phyloP scores from a whole-genome alignment of 2,113 vertebrate species.

The Acrocephalus arundinaceus region DNA sequence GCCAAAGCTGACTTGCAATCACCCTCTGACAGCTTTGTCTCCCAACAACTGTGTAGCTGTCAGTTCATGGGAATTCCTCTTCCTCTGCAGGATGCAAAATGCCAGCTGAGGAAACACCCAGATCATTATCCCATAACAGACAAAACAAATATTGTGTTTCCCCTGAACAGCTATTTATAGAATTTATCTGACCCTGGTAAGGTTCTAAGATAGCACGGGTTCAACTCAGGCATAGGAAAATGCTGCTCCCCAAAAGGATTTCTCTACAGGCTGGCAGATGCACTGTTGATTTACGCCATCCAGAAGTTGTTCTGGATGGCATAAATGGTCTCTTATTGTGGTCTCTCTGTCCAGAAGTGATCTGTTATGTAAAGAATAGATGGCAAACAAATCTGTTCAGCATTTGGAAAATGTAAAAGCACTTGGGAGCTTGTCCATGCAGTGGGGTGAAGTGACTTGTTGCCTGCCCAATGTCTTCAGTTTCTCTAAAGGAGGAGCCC shows the following conservation, averaged over 20 bases:
- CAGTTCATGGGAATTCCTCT: conserved; percentile 52
- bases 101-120: conserved; percentile 13
- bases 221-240: conserved; percentile 6
- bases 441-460: not conserved
- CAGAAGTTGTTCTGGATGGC: not conserved
- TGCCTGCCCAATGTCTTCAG: not conserved
- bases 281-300: not conserved
- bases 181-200: conserved; percentile 19
- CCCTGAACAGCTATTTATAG: not conserved
- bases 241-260: not conserved
- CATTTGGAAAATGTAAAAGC: not conserved
- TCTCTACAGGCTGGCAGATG: not conserved
- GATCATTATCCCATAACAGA: not conserved
- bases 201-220: not conserved
- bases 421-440: not conserved
- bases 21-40: conserved; percentile 19
- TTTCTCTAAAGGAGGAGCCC: not conserved
- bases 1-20: conserved; percentile 43
- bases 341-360: not conserved
- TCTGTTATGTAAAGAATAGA: not conserved
- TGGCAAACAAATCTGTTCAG: not conserved
- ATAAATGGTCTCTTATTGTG: not conserved
- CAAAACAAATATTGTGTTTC: conserved; percentile 46
- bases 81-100: conserved; percentile 14
- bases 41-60: conserved; percentile 10